These are phyloP conservation scores for Lasioglossum oenotherae DNA, from an alignment of 2,888 invertebrate species.

Conservation along the genomic window DNA sequence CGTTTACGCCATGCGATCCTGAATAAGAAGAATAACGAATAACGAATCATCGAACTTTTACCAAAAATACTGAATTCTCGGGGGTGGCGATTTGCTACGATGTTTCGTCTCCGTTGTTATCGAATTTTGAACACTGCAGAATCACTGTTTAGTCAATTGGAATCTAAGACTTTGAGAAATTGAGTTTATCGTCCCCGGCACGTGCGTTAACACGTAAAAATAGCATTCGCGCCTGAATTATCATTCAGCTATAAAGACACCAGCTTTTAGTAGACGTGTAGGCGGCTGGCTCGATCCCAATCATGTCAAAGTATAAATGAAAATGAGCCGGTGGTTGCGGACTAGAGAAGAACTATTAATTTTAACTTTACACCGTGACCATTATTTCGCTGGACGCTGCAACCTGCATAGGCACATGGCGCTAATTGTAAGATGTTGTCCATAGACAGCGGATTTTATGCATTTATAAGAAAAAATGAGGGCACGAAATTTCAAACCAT, in stretches of 20 bases:
- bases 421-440: background rate
- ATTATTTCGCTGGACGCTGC: background rate
- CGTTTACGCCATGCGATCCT: background rate
- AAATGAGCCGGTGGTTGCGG: constrained; percentile 28
- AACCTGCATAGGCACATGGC: background rate
- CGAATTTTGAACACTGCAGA: no score
- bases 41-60: background rate
- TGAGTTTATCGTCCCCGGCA: constrained; percentile 29
- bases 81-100: background rate
- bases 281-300: constrained; percentile 61
- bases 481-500: no score
- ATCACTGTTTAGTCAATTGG: background rate
- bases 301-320: constrained; percentile 59
- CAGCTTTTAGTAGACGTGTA: constrained; percentile 47
- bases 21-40: background rate
- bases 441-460: no score
- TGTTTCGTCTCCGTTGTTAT: background rate
- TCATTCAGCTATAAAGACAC: constrained; percentile 37
- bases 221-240: constrained; percentile 37
- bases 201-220: constrained; percentile 44
- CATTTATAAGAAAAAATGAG: no score
- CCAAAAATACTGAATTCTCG: background rate
- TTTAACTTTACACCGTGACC: background rate
- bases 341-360: constrained; percentile 41
- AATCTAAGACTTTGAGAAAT: background rate